phyloP scores from a whole-genome alignment of 2,113 vertebrate species.

The Podarcis raffonei region DNA sequence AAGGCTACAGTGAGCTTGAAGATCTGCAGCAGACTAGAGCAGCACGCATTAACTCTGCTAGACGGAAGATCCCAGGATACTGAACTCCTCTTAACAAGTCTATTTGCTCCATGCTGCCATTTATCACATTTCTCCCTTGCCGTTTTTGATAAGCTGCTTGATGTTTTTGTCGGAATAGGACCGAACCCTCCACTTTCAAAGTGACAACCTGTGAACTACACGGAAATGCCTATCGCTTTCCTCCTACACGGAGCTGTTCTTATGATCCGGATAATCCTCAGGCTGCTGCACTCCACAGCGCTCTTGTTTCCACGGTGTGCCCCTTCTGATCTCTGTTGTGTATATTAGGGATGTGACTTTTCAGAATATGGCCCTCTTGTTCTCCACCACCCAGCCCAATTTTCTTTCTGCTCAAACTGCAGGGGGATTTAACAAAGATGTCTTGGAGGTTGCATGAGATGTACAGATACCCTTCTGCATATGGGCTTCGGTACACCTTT shows the following conservation, averaged over 20 bases:
- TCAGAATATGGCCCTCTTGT: not conserved
- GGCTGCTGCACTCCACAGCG: slow-evolving; percentile 32
- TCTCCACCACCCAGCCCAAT: not conserved
- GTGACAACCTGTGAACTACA: slow-evolving; percentile 57
- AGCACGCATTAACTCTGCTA: not conserved
- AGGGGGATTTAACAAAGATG: not conserved
- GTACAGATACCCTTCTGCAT: not conserved
- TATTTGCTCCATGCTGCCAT: not conserved
- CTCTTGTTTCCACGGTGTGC: slow-evolving; percentile 27
- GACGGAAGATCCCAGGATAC: not conserved
- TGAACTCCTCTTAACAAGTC: not conserved
- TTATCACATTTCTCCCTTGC: slow-evolving; percentile 22
- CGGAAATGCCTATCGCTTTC: slow-evolving; percentile 27
- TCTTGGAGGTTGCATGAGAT: not conserved
- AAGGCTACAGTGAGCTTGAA: not conserved
- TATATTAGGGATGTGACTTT: not conserved
- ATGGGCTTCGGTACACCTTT: not conserved
- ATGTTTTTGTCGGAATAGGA: slow-evolving; percentile 29
- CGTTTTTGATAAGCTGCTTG: slow-evolving; percentile 35
- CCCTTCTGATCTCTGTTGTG: not conserved
- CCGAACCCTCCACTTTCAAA: not conserved
- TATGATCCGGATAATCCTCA: not conserved
- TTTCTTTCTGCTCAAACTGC: not conserved
- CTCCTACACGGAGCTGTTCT: slow-evolving; percentile 7
- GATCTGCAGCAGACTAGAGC: slow-evolving; percentile 2